phyloP scores from a whole-genome alignment of 2,888 invertebrate species.

The Lasioglossum villosulum region DNA sequence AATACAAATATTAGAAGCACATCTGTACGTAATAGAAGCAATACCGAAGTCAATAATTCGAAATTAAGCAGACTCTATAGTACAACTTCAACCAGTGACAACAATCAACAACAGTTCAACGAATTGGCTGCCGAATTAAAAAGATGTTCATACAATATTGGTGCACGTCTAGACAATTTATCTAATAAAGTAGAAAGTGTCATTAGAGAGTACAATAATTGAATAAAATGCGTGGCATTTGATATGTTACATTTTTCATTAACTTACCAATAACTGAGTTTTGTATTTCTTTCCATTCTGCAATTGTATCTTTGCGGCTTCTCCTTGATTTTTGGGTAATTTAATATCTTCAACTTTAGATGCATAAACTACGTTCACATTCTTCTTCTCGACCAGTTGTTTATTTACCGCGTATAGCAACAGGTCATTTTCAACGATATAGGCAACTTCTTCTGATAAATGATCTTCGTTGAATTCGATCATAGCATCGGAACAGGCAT shows the following conservation, averaged over 20 bases:
- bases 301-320: constrained; percentile 86
- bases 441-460: constrained; percentile 91
- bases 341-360: constrained; percentile 89
- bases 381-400: constrained; percentile 86
- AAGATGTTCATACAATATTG: constrained; percentile 75
- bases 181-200: constrained; percentile 75
- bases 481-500: constrained; percentile 94
- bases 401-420: constrained; percentile 90
- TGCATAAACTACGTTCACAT: constrained; percentile 89
- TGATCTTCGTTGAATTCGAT: constrained; percentile 93
- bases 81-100: constrained; percentile 70
- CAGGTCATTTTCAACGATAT: constrained; percentile 97
- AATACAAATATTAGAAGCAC: constrained; percentile 40
- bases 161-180: constrained; percentile 73
- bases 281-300: constrained; percentile 88
- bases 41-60: constrained; percentile 48
- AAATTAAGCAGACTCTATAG: constrained; percentile 77
- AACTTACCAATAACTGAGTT: constrained; percentile 90
- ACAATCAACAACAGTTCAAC: constrained; percentile 74
- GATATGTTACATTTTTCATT: not conserved
- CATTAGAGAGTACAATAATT: constrained; percentile 65
- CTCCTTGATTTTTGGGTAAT: constrained; percentile 84
- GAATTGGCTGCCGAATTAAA: constrained; percentile 78
- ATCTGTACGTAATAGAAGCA: constrained; percentile 54
- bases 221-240: not conserved